Evolutionary conservation across 2,888 invertebrate species (phyloP), one percentile per base, ranked within the genome.

Genomic region (Pardosa pseudoannulata): DNA sequence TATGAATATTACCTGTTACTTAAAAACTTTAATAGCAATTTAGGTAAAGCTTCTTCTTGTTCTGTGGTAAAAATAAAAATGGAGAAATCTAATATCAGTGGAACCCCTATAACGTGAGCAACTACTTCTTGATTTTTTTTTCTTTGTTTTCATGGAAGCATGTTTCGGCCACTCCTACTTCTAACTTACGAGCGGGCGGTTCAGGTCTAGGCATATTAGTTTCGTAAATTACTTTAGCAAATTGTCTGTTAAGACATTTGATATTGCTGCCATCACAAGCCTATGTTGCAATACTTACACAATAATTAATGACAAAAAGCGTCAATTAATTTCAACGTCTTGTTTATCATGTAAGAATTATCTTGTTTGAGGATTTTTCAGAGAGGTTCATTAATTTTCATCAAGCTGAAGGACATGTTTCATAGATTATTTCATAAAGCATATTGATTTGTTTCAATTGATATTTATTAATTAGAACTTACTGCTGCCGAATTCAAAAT

Each of bases 181-280:
- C 56, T 56, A 23, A 56, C 23, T 56, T 56, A 56, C 56, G 56
- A 23, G 56, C 56, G 56, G 56, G 56, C 56, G 5, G 56, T 23
- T 56, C 56, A 56, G 56, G 56, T 56, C 56, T 56, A 16, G 56
- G 56, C 56, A 56, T 56, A 56, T 56, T 56, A 56, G 56, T 56
- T 56, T 56, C 56, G 56, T 56, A 56, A 56, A 56, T 56, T 56
- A 56, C 56, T 56, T 56, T 56, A 56, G 56, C 56, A 56, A 56
- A 56, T 56, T 56, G 56, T 56, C 56, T 56, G 56, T 56, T 56
- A 56, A 56, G 56, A 56, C 56, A 56, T 56, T 56, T 56, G 56
- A 56, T 56, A 56, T 23, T 56, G 56, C 23, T 56, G 56, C 56
- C 56, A 56, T 56, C 56, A 56, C 56, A 56, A 56, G 56, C 56